Conservation (phyloP, 2,797 vertebrate genomes). For the Valencia hispanica region DNA sequence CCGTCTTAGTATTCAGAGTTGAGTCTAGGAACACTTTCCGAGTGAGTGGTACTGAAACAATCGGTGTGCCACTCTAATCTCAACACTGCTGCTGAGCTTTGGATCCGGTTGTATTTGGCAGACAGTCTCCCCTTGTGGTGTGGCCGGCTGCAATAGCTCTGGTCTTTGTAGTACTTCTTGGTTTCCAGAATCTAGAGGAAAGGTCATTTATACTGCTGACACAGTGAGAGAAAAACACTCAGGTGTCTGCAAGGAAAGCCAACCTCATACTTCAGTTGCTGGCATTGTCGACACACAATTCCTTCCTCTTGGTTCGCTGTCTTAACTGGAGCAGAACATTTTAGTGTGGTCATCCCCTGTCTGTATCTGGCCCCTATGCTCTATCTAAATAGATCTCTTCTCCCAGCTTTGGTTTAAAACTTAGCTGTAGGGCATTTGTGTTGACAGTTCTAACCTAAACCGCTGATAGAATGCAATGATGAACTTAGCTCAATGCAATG, state of each 20-base stretch:
- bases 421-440: conserved; percentile 6
- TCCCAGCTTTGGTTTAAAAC: conserved; percentile 11
- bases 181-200: conserved; percentile 64
- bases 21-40: conserved; percentile 57
- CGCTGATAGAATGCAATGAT: background rate
- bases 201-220: conserved; percentile 68
- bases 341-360: conserved; percentile 9
- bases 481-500: conserved; percentile 23
- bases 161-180: conserved; percentile 59
- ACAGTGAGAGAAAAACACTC: conserved; percentile 46
- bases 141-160: conserved; percentile 55
- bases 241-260: conserved; percentile 57
- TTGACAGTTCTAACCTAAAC: conserved; percentile 12
- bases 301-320: conserved; percentile 33
- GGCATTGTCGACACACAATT: conserved; percentile 41
- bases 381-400: conserved; percentile 17
- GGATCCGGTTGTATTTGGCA: conserved; percentile 61
- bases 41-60: conserved; percentile 65
- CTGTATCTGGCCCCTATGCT: background rate
- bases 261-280: conserved; percentile 44
- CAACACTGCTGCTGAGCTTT: conserved; percentile 62
- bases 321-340: conserved; percentile 25
- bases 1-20: conserved; percentile 58
- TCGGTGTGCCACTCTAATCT: conserved; percentile 67
- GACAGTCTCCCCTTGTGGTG: conserved; percentile 58